Evolutionary conservation across 2,113 vertebrate species (phyloP).

Genomic region (Chaetodon auriga): DNA sequence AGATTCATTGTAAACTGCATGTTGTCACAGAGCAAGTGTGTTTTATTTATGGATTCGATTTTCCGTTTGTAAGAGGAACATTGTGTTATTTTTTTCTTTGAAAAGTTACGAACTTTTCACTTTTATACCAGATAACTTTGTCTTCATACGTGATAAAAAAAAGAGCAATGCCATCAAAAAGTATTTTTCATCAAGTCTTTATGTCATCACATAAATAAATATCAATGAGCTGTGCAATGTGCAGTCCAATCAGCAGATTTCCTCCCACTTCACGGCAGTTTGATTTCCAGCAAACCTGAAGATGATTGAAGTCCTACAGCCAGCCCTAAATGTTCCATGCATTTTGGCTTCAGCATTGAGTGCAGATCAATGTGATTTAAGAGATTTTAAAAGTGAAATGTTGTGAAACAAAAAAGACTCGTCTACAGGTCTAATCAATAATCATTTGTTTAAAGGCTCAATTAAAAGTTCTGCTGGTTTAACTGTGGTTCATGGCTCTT

Average conservation of each 20-base stretch:
- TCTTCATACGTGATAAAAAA: background rate
- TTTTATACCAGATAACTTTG: background rate
- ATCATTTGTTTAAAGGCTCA: slow-evolving; percentile 16
- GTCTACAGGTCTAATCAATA: slow-evolving; percentile 13
- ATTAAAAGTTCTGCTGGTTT: slow-evolving; percentile 25
- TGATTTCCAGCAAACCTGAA: background rate
- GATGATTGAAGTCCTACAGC: slow-evolving; percentile 17
- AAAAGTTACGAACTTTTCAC: background rate
- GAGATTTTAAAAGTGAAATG: slow-evolving; percentile 15
- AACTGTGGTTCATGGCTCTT: background rate
- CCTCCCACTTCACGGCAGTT: background rate
- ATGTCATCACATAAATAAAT: slow-evolving; percentile 32
- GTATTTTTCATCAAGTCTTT: slow-evolving; percentile 1
- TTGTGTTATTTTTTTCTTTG: background rate
- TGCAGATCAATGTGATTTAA: background rate
- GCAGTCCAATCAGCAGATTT: slow-evolving; percentile 39
- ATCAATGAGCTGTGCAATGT: slow-evolving; percentile 1
- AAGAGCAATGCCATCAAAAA: background rate
- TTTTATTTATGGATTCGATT: background rate
- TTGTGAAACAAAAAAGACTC: background rate
- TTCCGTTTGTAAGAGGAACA: background rate
- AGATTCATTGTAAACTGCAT: too few species aligned
- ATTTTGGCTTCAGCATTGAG: background rate
- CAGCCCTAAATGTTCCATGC: background rate
- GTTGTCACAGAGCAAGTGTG: too few species aligned